phyloP scores from a whole-genome alignment of 2,113 vertebrate species.

The Budorcas taxicolor region DNA sequence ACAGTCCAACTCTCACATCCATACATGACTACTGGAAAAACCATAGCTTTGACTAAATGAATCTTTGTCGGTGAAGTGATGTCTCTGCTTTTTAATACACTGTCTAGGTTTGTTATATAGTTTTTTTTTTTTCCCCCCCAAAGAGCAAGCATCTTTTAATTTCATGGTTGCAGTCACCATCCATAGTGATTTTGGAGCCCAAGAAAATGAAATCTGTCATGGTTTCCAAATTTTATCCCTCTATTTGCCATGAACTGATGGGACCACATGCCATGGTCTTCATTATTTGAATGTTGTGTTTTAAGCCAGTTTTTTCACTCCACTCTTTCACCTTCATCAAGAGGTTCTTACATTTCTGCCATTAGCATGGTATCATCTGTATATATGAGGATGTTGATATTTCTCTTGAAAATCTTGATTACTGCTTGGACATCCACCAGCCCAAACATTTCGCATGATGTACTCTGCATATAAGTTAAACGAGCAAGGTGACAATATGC shows the following conservation, averaged over 20 bases:
- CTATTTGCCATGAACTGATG: neutral
- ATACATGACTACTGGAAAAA: neutral
- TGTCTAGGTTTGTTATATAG: neutral
- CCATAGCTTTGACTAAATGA: neutral
- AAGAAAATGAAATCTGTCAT: neutral
- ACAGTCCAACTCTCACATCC: neutral
- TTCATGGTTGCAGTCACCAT: neutral
- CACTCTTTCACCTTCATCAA: neutral
- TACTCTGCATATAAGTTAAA: neutral
- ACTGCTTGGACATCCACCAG: neutral
- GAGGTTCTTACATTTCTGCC: neutral
- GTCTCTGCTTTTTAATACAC: neutral
- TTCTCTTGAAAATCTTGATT: neutral
- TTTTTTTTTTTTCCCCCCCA: fast-evolving
- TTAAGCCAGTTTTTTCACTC: neutral
- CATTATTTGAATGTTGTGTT: neutral
- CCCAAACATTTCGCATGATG: neutral
- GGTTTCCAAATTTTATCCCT: neutral
- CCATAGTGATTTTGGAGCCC: neutral
- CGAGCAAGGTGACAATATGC: fast-evolving
- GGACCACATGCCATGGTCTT: neutral
- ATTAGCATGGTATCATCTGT: neutral
- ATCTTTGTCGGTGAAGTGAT: fast-evolving
- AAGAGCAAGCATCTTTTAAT: neutral
- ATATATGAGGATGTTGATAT: neutral